Evolutionary conservation across 2,888 invertebrate genomes (phyloP).

Genomic region (Campoletis raptor): DNA sequence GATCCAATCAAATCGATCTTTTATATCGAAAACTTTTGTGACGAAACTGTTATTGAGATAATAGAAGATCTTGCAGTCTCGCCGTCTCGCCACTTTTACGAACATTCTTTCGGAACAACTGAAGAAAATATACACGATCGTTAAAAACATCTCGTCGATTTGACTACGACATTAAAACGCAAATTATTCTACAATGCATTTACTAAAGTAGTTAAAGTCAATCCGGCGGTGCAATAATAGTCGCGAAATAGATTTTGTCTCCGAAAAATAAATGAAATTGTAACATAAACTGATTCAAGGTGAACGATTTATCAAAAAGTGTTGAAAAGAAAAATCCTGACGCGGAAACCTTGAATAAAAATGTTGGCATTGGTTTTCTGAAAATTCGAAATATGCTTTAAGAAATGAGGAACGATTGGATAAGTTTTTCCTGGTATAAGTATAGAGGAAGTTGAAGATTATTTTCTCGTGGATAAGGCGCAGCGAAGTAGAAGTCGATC

Average conservation of each 20-base stretch:
- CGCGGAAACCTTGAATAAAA: not conserved
- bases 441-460: slow-evolving; percentile 41
- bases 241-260: not conserved
- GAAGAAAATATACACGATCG: slow-evolving; percentile 29
- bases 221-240: not conserved
- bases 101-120: not conserved
- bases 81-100: slow-evolving; percentile 32
- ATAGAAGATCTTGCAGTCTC: slow-evolving; percentile 15
- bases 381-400: not conserved
- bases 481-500: slow-evolving; percentile 26
- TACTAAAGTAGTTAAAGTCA: slow-evolving; percentile 3
- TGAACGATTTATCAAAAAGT: not conserved
- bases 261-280: not conserved
- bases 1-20: not conserved
- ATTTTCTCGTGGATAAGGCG: slow-evolving; percentile 27
- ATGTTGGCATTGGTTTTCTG: not conserved
- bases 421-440: not conserved
- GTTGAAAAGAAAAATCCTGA: not conserved
- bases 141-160: slow-evolving; percentile 21
- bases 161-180: slow-evolving; percentile 45
- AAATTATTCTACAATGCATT: slow-evolving; percentile 22
- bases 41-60: slow-evolving; percentile 31
- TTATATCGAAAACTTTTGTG: slow-evolving; percentile 27
- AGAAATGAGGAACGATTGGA: not conserved
- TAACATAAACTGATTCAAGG: not conserved